These are phyloP conservation scores for Marronus borbonicus DNA, from an alignment of 2,888 invertebrate genomes.

Conservation along the genomic window DNA sequence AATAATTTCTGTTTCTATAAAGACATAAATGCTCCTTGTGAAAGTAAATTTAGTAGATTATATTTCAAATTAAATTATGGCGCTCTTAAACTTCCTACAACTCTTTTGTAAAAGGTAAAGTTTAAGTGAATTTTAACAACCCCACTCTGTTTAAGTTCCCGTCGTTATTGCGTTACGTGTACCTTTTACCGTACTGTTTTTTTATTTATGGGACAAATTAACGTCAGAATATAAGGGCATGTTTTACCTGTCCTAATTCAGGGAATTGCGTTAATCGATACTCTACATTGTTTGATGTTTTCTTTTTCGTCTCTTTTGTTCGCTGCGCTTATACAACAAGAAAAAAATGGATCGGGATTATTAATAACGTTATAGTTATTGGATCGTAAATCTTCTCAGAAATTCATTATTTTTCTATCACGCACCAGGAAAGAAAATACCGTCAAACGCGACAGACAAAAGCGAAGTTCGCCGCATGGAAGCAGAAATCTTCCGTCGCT, in stretches of 20 bases:
- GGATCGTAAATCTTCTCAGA: constrained; percentile 51
- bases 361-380: constrained; percentile 50
- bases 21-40: constrained; percentile 33
- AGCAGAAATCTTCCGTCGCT: neutral
- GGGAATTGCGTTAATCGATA: constrained; percentile 36
- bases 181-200: constrained; percentile 17
- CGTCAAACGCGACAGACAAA: constrained; percentile 30
- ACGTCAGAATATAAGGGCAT: constrained; percentile 27
- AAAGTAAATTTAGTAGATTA: constrained; percentile 39
- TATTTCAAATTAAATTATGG: constrained; percentile 46
- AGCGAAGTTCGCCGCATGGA: constrained; percentile 22
- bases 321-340: constrained; percentile 2
- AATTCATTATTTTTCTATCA: constrained; percentile 51
- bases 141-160: constrained; percentile 25
- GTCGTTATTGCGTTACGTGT: constrained; percentile 27
- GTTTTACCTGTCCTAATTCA: constrained; percentile 28
- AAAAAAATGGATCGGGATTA: constrained; percentile 46
- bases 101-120: constrained; percentile 37
- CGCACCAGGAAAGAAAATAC: constrained; percentile 42
- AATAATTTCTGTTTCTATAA: constrained; percentile 28
- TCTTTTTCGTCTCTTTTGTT: constrained; percentile 22
- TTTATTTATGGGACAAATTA: constrained; percentile 38
- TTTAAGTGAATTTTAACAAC: constrained; percentile 41
- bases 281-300: constrained; percentile 18
- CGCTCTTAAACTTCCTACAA: constrained; percentile 43